These are phyloP conservation scores for Masticophis lateralis DNA, from an alignment of 2,797 vertebrate species.

Conservation along the genomic window DNA sequence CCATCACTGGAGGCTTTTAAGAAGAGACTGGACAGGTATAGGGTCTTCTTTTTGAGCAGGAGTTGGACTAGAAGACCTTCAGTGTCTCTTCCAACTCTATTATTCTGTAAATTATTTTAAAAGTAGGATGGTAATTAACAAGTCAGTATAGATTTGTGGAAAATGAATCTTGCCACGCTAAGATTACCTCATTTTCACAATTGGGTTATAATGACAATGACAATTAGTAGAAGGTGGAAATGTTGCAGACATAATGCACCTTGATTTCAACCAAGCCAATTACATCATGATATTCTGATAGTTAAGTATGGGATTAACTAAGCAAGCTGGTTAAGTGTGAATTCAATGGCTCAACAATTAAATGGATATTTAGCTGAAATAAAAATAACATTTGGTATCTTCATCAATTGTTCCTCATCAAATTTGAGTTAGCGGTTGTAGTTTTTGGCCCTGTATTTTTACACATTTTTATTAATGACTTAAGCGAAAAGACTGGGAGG, in stretches of 20 bases:
- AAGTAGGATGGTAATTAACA: neutral
- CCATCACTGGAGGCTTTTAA: neutral
- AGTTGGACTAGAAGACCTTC: neutral
- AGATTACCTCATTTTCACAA: neutral
- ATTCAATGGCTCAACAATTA: neutral
- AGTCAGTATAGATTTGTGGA: neutral
- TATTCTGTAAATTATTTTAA: neutral
- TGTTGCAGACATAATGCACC: neutral
- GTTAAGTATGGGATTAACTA: too few species aligned
- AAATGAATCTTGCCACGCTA: neutral
- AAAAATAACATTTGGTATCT: neutral
- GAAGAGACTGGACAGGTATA: neutral
- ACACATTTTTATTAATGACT: neutral
- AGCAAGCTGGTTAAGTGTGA: neutral
- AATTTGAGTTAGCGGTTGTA: neutral
- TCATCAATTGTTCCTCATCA: neutral
- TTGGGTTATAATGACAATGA: neutral
- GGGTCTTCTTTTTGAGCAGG: neutral
- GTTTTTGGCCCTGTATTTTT: neutral
- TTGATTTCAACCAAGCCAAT: neutral
- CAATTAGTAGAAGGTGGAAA: neutral
- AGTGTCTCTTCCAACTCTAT: neutral
- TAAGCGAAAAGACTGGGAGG: neutral
- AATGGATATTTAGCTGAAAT: neutral
- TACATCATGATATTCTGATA: neutral